Base-by-base conservation (phyloP, 2,888 invertebrate genomes). In the Leucania comma region DNA sequence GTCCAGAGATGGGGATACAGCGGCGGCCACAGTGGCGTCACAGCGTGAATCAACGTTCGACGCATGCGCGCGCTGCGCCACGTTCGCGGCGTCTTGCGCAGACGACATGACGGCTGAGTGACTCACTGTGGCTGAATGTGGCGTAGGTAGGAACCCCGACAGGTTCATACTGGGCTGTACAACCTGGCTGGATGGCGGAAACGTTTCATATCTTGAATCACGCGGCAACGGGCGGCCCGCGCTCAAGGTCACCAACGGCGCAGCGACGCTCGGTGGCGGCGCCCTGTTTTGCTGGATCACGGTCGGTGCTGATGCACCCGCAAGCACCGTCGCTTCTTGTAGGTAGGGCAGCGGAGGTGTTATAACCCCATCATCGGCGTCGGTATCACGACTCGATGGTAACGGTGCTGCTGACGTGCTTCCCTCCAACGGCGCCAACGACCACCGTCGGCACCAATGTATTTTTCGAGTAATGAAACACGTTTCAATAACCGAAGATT, bases 281-380 rank as follows among this genome's bases (percentile, higher is more conserved):
- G 35, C 35, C 35, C 9, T 35, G 35, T 35, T 35, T 35, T 6
- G 35, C 8, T 35, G 35, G 8, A 35, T 35, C 4, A 35, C 35
- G 35, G 35, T 8, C 8, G 35, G 35, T 35, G 35, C 35, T 6
- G 35, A 35, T 4, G 35, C 35, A 35, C 35, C 9, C 48, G 48
- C n/a, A 48, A n/a, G n/a, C 48, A 8, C 48, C 48, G 48, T 8
- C 48, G n/a, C 48, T n/a, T 48, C 48, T 46, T n/a, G 8, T 20
- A n/a, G n/a, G 48, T n/a, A 48, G 48, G 48, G 48, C 48, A 46
- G 46, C 46, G 46, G 46, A 46, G 46, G 46, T 46, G 46, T 46
- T 46, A 46, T 20, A 6, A 46, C 14, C 17, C 46, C 46, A 46
- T 46, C 42, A 20, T 46, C 20, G 46, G 46, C 42, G 46, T 46